Evolutionary conservation across 2,888 invertebrate genomes (phyloP), one percentile per base, ranked within the genome.

Genomic region (Chloroclystis v-ata): DNA sequence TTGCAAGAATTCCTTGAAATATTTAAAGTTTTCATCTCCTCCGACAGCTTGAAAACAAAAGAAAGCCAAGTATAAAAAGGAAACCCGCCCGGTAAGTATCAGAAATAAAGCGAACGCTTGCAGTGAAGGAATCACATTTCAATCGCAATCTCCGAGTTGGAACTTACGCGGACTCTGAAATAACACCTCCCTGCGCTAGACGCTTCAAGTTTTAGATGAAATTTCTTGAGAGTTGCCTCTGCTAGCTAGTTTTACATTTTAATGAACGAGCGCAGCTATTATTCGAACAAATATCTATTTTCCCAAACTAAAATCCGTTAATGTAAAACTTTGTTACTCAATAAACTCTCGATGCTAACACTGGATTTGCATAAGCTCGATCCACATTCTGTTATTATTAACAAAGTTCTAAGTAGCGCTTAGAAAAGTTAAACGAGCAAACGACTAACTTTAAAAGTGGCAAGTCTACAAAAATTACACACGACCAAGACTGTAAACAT

Each of bases 401-500:
- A 33, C 32, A 14, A 26, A n/a, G 10, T 10, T n/a, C 11, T 10
- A 24, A 5, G 20, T 5, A 5, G 5, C 3, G 20, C 20, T 20
- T 35, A 11, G n/a, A 35, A 33, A 11, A 35, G 7, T 20, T 1
- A 16, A 13, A 13, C 14, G 1, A 13, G 35, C 16, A 33, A 33
- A 16, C 25, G 26, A 35, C 20, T 9, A 25, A 10, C 16, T 38
- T 35, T 28, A 33, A 20, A 39, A 43, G 35, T 46, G 28, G 37
- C 37, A 30, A 40, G 9, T 29, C 29, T 41, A 72, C 56, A 67
- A 65, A 60, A 69, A 69, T 75, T 73, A 78, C 78, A 75, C 62
- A 58, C 67, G 71, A 72, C 73, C 75, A 78, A 79, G 73, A 72
- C 46, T 50, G 67, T 72, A 66, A 64, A 62, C 65, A 48, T 76